These are phyloP conservation scores for Helostoma temminkii DNA, from an alignment of 2,797 vertebrate species.

Conservation along the genomic window DNA sequence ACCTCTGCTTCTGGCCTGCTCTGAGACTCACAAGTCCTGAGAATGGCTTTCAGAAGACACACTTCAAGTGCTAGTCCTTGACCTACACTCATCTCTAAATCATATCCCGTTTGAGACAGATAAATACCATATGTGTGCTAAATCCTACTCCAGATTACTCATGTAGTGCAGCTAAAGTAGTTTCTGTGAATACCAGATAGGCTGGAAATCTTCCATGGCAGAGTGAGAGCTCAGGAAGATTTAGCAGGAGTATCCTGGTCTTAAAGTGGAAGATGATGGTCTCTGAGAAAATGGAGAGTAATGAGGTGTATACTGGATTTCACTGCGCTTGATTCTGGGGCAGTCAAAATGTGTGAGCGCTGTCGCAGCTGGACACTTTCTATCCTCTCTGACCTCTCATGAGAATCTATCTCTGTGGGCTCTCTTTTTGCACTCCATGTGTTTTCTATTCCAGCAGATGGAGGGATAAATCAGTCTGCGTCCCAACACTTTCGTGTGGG, in stretches of 20 bases:
- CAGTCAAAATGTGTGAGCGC: conserved; percentile 33
- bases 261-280: conserved; percentile 57
- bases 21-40: conserved; percentile 37
- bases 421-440: conserved; percentile 27
- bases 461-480: conserved; percentile 56
- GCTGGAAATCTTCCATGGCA: conserved; percentile 46
- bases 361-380: conserved; percentile 56
- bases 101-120: conserved; percentile 53
- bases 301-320: conserved; percentile 20
- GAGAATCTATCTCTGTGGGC: conserved; percentile 9
- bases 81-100: conserved; percentile 58
- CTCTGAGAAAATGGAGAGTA: conserved; percentile 21
- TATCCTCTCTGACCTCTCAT: conserved; percentile 35
- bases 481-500: conserved; percentile 28
- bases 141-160: conserved; percentile 47
- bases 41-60: conserved; percentile 43
- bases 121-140: conserved; percentile 51
- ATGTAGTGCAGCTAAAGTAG: conserved; percentile 12
- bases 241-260: conserved; percentile 40
- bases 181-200: conserved; percentile 24
- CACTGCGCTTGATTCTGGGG: conserved; percentile 3
- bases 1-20: conserved; percentile 27
- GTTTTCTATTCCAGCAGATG: conserved; percentile 52
- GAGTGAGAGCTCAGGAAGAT: conserved; percentile 35
- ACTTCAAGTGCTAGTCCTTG: conserved; percentile 28